Percentiles rank a stretch among this genome's conserved stretches.
phyloP scores from a whole-genome alignment of 2,888 invertebrate species.

The Campopleginae sp. region DNA sequence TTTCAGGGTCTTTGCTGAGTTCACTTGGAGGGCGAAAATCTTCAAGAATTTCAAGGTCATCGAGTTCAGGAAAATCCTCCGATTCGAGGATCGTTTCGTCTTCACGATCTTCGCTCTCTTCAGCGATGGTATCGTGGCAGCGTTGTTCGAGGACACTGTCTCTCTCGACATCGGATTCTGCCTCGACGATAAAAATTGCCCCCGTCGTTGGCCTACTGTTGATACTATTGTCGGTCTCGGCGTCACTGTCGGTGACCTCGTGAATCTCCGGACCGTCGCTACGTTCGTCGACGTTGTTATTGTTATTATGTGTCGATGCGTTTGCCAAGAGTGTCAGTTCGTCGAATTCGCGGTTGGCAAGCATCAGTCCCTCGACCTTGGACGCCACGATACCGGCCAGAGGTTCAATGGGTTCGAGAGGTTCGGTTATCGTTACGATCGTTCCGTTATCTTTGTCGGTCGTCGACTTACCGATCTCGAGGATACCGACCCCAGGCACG shows the following conservation, averaged over 20 bases:
- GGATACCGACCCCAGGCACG: constrained; percentile 79
- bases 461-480: constrained; percentile 72
- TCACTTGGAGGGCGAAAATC: constrained; percentile 15
- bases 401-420: constrained; percentile 74
- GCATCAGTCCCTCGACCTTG: constrained; percentile 70
- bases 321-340: constrained; percentile 65
- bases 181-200: constrained; percentile 87
- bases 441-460: constrained; percentile 54
- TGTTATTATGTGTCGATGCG: constrained; percentile 47
- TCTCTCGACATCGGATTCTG: constrained; percentile 88
- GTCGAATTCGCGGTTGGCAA: constrained; percentile 69
- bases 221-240: constrained; percentile 73
- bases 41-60: constrained; percentile 40
- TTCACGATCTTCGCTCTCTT: constrained; percentile 72
- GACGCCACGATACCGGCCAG: constrained; percentile 70
- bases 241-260: constrained; percentile 80
- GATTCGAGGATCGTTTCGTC: constrained; percentile 31
- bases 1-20: neutral
- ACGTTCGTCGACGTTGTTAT: constrained; percentile 74
- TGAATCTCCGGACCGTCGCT: constrained; percentile 77
- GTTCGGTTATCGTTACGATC: constrained; percentile 78
- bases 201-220: constrained; percentile 57
- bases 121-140: constrained; percentile 80
- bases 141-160: constrained; percentile 82
- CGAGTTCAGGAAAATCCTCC: neutral